These are phyloP conservation scores for Pithys albifrons DNA, from an alignment of 2,113 vertebrate genomes.

Conservation along the genomic window DNA sequence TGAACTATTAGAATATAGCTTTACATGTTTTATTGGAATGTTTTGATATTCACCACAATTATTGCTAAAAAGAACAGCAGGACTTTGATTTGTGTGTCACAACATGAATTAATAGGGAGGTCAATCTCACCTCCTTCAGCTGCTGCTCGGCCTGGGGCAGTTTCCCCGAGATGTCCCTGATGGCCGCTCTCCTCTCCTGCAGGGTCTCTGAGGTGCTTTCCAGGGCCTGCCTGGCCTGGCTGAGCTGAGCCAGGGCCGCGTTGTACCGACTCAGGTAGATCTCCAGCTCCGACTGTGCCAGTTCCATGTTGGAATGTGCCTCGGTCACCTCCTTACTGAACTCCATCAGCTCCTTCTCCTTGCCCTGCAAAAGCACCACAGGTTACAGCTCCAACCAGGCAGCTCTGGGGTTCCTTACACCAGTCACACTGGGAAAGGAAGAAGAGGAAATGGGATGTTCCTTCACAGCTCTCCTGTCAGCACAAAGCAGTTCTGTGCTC, in stretches of 20 bases:
- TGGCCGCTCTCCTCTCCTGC: constrained; percentile 81
- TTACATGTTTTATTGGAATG: neutral
- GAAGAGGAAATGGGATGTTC: neutral
- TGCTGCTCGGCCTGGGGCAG: constrained; percentile 82
- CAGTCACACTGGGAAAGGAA: neutral
- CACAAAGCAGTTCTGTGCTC: neutral
- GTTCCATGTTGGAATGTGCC: constrained; percentile 87
- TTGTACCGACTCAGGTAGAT: constrained; percentile 91
- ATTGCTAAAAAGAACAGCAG: neutral
- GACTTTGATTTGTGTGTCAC: neutral
- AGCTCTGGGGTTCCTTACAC: neutral
- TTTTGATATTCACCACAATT: rapidly evolving
- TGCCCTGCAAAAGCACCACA: constrained; percentile 72
- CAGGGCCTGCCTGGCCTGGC: constrained; percentile 82
- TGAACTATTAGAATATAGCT: neutral
- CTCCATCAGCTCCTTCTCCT: constrained; percentile 90
- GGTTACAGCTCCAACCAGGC: neutral
- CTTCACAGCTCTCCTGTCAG: neutral
- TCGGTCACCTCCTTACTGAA: constrained; percentile 89
- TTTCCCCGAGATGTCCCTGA: constrained; percentile 80
- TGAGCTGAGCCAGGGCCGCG: constrained; percentile 83
- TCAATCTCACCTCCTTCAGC: constrained; percentile 81
- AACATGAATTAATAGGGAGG: neutral
- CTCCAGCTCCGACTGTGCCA: constrained; percentile 91
- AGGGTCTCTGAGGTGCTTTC: constrained; percentile 79